A percentile compares a stretch with the other conserved stretches of the same genome.
Conservation (phyloP, 1,140 invertebrate genomes). For the Hormaphis cornu region DNA sequence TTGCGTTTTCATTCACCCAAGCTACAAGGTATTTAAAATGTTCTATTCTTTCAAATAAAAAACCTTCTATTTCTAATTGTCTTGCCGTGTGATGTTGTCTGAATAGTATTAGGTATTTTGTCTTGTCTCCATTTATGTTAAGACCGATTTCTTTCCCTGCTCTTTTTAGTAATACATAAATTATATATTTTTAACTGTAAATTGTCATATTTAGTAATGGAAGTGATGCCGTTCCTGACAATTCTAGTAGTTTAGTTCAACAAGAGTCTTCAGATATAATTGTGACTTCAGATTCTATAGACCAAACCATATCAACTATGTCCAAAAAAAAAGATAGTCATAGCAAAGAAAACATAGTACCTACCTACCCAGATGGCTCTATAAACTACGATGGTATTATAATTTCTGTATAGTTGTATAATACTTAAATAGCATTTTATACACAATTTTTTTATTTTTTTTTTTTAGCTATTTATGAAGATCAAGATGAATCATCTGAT, state of each 20-base stretch:
- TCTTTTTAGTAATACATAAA: no score
- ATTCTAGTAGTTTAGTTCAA: neutral
- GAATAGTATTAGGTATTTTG: no score
- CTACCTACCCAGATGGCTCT: conserved; percentile 35
- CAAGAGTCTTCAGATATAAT: conserved; percentile 3
- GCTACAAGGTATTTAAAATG: no score
- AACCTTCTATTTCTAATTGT: no score
- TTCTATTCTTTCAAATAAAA: no score
- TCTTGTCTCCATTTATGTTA: no score
- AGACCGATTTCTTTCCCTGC: no score
- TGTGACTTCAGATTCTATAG: neutral
- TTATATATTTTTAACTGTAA: no score
- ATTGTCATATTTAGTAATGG: neutral
- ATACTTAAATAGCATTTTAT: neutral
- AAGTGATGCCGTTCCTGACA: neutral
- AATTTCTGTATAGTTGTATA: neutral
- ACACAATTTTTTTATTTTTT: conserved; percentile 24
- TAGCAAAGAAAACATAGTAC: conserved; percentile 10
- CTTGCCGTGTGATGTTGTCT: no score
- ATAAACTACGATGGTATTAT: conserved; percentile 38
- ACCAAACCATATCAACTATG: neutral
- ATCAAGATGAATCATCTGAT: conserved; percentile 37
- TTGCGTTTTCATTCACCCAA: no score
- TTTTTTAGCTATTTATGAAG: conserved; percentile 39
- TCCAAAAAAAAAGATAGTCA: conserved; percentile 11